A percentile compares a stretch with the other conserved stretches of the same genome.
Conservation (phyloP, 2,113 vertebrate genomes). For the Tamias sibiricus region DNA sequence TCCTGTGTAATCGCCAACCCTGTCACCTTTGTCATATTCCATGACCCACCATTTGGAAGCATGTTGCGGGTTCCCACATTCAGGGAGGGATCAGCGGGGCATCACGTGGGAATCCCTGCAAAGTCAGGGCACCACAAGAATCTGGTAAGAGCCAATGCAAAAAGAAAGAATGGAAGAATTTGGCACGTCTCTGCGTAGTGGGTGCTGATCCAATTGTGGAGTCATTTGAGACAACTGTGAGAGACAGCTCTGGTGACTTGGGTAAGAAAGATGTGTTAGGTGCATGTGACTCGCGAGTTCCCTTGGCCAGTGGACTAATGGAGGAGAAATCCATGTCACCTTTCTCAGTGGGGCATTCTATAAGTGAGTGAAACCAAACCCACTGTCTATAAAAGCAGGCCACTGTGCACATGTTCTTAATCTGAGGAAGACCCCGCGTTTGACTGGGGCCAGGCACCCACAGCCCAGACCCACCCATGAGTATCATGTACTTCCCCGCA, state of each 20-base stretch:
- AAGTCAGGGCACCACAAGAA: background rate
- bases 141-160: background rate
- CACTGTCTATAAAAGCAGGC: background rate
- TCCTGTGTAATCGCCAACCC: background rate
- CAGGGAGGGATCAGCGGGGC: background rate
- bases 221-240: background rate
- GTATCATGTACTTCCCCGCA: background rate
- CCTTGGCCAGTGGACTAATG: background rate
- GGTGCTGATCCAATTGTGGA: accelerated
- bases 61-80: background rate
- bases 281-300: background rate
- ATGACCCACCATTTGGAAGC: background rate
- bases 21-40: background rate
- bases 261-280: background rate
- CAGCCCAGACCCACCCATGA: background rate
- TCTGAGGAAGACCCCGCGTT: background rate
- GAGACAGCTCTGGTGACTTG: background rate
- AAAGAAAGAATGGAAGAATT: background rate
- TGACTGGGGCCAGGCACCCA: background rate
- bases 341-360: background rate
- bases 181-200: background rate
- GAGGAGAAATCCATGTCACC: too few relatives aligned
- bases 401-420: background rate
- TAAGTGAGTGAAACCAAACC: background rate
- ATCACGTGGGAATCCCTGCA: too few relatives aligned